phyloP scores from a whole-genome alignment of 2,797 vertebrate species.

The Gouania willdenowi region DNA sequence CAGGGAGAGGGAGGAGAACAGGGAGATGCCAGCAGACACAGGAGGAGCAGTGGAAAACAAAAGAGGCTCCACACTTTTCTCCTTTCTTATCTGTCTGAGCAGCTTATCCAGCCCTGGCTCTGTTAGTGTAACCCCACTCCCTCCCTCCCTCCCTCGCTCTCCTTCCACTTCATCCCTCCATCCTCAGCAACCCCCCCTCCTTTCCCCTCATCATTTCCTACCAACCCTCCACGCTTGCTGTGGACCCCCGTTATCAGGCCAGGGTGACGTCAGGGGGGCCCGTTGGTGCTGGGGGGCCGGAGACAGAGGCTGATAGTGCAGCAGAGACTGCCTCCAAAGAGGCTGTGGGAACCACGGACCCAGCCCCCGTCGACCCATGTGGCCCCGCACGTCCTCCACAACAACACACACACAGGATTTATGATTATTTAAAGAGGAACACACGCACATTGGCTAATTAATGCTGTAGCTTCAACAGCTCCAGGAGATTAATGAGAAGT shows the following conservation, averaged over 20 bases:
- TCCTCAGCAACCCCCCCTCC: slow-evolving; percentile 11
- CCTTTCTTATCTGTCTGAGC: slow-evolving; percentile 73
- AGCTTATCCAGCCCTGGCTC: slow-evolving; percentile 77
- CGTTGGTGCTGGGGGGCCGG: slow-evolving; percentile 67
- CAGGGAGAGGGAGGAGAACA: slow-evolving; percentile 13
- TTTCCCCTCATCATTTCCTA: background rate
- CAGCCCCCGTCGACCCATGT: slow-evolving; percentile 51
- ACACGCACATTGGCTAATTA: no score
- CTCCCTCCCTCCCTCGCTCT: slow-evolving; percentile 44
- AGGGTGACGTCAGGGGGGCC: slow-evolving; percentile 77
- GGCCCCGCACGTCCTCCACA: slow-evolving; percentile 64
- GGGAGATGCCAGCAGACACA: slow-evolving; percentile 66
- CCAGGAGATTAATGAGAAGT: no score
- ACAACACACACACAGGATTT: background rate
- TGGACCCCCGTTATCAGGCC: slow-evolving; percentile 75
- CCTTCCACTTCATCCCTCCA: slow-evolving; percentile 63
- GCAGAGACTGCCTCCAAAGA: slow-evolving; percentile 57
- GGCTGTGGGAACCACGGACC: slow-evolving; percentile 74
- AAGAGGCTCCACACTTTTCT: slow-evolving; percentile 72
- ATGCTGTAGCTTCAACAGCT: no score
- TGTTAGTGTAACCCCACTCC: slow-evolving; percentile 80
- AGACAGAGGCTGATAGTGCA: slow-evolving; percentile 75
- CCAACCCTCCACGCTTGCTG: slow-evolving; percentile 23
- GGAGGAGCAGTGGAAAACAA: slow-evolving; percentile 77
- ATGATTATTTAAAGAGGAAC: no score